Evolutionary conservation across 2,888 invertebrate genomes (phyloP), one percentile per base, ranked within the genome.

Genomic region (Cremastobaeus sp.): DNA sequence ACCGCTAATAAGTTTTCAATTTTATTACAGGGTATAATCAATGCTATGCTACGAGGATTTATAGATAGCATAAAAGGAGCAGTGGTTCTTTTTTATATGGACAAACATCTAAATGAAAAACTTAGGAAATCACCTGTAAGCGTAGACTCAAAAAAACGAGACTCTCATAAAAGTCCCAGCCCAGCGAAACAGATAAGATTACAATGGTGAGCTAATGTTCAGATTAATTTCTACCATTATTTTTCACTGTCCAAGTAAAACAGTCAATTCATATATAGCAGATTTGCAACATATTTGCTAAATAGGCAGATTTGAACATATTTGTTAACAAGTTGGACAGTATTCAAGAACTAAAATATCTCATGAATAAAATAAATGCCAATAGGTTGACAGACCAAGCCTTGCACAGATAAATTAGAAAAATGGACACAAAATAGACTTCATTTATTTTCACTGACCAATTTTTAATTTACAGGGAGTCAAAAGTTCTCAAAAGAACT

Each of bases 31-130:
- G 91, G 90, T 85, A 90, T 93, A 85, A 86, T 91, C 68, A 88
- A 90, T 82, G 92, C 93, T 64, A 88, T 93, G 79, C 89, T 92
- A 79, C 91, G 91, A 86, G 96, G 96, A 3, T 89, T 94, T 74
- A 90, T 92, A 83, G 95, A 96, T 87, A 95, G 95, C 86, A 90
- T 95, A 76, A 92, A 92, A 82, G 96, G 96, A 76, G 92, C 93
- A 81, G 89, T 92, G 12, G 91, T 93, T 60, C 90, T 95, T 77
- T 92, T 94, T 84, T 93, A 93, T 86, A 90, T 95, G 88, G 95
- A 95, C 88, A 93, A 92, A 84, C 93, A 93, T 89, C 93, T 94
- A 69, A 93, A 93, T 83, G 69, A 70, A 39, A 89, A 91, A 69
- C 89, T 90, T 41, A 88, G 90, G 81, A 90, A 90, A 78, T 89